Percentiles rank a stretch among this genome's conserved stretches.
Conservation (phyloP, 2,888 invertebrate species). For the Hydropsyche betteni region DNA sequence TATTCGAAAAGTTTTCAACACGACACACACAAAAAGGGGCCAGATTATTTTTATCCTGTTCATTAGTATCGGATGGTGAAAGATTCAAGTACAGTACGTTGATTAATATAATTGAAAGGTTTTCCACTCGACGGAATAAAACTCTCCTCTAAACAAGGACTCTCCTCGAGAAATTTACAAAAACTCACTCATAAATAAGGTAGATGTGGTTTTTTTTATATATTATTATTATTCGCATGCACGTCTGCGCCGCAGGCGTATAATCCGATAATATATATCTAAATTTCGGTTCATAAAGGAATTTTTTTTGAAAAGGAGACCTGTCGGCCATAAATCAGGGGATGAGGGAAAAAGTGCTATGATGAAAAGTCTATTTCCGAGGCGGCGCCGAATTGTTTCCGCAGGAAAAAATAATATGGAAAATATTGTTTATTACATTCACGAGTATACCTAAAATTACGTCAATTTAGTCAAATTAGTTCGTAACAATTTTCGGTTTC, state of each 20-base stretch:
- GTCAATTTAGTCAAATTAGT: neutral
- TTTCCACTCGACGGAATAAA: too few species aligned
- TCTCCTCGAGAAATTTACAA: too few species aligned
- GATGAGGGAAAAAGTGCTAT: constrained; percentile 14
- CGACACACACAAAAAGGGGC: too few species aligned
- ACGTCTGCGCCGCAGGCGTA: neutral
- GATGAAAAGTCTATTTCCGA: constrained; percentile 29
- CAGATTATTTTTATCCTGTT: too few species aligned
- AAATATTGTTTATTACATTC: too few species aligned
- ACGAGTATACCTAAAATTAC: too few species aligned
- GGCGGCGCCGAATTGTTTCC: constrained; percentile 4
- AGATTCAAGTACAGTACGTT: too few species aligned
- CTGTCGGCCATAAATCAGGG: constrained; percentile 30
- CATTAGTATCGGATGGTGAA: too few species aligned
- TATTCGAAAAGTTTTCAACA: constrained; percentile 4
- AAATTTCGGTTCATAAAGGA: constrained; percentile 24
- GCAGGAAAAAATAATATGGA: neutral
- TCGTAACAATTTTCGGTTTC: constrained; percentile 3
- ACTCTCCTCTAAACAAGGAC: too few species aligned
- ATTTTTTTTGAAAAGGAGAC: constrained; percentile 30
- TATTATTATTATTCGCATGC: neutral
- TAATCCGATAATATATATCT: constrained; percentile 31
- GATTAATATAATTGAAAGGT: too few species aligned
- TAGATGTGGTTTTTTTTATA: neutral
- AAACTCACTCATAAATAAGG: too few species aligned